Percentiles rank a stretch among this genome's conserved stretches.
phyloP scores from a whole-genome alignment of 2,113 vertebrate genomes.

The Cynopterus brachyotis region DNA sequence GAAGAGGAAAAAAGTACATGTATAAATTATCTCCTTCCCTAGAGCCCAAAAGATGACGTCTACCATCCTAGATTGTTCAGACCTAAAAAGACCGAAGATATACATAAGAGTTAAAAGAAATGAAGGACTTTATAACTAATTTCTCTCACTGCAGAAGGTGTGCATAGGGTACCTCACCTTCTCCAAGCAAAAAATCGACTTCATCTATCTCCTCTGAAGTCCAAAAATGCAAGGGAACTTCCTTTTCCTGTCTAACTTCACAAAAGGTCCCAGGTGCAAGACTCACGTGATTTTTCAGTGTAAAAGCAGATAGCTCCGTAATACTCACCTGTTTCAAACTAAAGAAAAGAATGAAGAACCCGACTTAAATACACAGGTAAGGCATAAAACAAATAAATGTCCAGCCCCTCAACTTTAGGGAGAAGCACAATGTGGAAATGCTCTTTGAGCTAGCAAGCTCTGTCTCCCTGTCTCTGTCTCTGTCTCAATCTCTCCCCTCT shows the following conservation, averaged over 20 bases:
- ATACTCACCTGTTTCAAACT: constrained; percentile 46
- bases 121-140: background rate
- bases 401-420: background rate
- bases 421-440: background rate
- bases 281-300: constrained; percentile 60
- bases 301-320: constrained; percentile 23
- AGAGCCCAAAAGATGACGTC: background rate
- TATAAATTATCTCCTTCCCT: background rate
- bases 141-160: background rate
- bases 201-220: constrained; percentile 26
- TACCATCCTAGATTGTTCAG: background rate
- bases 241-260: constrained; percentile 73
- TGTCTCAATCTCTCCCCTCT: background rate
- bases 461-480: background rate
- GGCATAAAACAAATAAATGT: background rate
- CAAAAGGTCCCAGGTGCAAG: constrained; percentile 33
- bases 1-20: background rate
- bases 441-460: background rate
- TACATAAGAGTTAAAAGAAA: background rate
- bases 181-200: constrained; percentile 39
- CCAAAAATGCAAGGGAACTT: constrained; percentile 57
- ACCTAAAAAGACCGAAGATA: background rate
- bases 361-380: background rate
- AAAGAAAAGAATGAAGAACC: background rate
- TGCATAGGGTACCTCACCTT: background rate